Conservation (phyloP, 2,888 invertebrate genomes). For the Hyalella azteca region DNA sequence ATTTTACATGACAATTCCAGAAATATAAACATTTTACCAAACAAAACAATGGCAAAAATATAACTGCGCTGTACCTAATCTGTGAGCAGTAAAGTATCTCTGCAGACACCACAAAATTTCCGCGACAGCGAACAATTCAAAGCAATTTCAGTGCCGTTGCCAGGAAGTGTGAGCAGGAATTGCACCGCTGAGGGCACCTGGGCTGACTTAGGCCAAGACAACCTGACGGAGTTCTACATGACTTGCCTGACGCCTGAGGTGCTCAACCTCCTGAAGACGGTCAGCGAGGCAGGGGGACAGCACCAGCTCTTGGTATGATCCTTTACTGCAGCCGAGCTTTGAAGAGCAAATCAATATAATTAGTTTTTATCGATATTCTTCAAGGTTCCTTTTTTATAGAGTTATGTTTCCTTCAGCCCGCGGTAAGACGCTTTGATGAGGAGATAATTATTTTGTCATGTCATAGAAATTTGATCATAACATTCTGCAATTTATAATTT, state of each 20-base stretch:
- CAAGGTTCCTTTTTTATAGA: too few relatives aligned
- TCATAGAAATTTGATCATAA: too few relatives aligned
- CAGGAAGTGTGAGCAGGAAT: not conserved
- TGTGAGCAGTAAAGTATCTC: not conserved
- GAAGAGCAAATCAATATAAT: too few relatives aligned
- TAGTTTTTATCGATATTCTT: too few relatives aligned
- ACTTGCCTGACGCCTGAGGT: not conserved
- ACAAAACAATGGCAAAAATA: not conserved
- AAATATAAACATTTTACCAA: not conserved
- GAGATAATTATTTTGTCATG: too few relatives aligned
- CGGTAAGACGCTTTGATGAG: too few relatives aligned
- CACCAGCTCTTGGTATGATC: too few relatives aligned
- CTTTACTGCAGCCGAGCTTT: too few relatives aligned
- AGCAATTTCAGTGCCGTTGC: not conserved
- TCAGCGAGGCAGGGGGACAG: not conserved
- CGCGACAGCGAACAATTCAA: not conserved
- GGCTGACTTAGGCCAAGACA: not conserved
- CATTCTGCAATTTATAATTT: too few relatives aligned
- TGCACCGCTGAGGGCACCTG: not conserved
- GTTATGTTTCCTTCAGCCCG: too few relatives aligned
- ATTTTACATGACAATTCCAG: not conserved
- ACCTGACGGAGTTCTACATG: not conserved
- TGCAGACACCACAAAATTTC: not conserved
- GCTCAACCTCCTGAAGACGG: not conserved
- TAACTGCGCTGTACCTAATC: not conserved